Evolutionary conservation across 2,113 vertebrate genomes (phyloP).

Genomic region (Neodon shergylaensis): DNA sequence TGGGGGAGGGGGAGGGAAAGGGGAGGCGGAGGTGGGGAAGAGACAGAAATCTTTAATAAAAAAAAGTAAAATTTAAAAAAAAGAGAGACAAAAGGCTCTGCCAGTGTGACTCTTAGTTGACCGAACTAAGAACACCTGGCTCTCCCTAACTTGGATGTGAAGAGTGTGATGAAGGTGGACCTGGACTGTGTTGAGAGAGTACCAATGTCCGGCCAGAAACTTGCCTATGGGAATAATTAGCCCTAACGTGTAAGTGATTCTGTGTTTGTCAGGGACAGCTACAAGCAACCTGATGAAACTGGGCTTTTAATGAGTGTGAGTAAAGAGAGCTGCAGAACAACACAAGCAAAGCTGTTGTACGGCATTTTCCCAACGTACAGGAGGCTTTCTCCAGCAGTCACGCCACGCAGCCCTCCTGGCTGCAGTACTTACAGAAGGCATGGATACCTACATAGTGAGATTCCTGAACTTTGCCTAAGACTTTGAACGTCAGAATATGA

Average conservation of each 20-base stretch:
- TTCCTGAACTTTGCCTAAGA: background rate
- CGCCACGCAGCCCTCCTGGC: background rate
- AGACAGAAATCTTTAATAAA: no score
- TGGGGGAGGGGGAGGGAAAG: no score
- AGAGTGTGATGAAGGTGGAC: background rate
- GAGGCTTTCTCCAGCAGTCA: background rate
- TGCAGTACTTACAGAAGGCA: background rate
- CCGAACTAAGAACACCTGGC: background rate
- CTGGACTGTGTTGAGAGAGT: background rate
- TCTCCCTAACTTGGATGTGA: background rate
- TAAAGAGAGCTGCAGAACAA: background rate
- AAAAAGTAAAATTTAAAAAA: no score
- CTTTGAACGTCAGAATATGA: background rate
- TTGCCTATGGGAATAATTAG: background rate
- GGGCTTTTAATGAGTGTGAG: background rate
- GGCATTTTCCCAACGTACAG: background rate
- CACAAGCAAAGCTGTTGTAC: background rate
- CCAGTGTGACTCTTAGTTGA: background rate
- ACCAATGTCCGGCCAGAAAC: background rate
- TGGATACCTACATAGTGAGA: background rate
- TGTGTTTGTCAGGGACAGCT: background rate
- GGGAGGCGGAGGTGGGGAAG: no score
- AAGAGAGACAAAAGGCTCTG: background rate
- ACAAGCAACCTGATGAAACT: background rate
- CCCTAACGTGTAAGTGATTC: background rate